Conservation (phyloP, 2,888 invertebrate species). For the Meghimatium bilineatum region DNA sequence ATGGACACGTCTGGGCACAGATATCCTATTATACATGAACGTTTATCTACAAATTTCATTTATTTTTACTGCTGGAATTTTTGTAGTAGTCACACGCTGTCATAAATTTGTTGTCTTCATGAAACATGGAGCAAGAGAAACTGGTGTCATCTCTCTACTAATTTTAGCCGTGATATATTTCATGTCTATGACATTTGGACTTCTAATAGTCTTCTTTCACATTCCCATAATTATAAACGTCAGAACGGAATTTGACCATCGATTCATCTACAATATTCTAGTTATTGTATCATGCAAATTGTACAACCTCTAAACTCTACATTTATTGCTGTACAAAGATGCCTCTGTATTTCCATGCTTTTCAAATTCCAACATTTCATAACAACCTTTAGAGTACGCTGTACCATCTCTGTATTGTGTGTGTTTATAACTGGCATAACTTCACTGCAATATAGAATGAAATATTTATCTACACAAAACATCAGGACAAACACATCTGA, state of each 20-base stretch:
- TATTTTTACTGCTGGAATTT: not conserved
- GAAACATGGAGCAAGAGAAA: not conserved
- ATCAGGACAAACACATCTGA: not conserved
- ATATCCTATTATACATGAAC: not conserved
- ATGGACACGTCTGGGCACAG: not conserved
- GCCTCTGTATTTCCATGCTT: not conserved
- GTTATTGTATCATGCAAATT: not conserved
- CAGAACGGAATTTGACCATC: not conserved
- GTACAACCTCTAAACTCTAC: not conserved
- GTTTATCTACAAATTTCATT: not conserved
- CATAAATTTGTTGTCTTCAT: not conserved
- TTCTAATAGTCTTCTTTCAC: not conserved
- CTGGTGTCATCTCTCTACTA: not conserved
- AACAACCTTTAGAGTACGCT: not conserved
- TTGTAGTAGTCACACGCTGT: not conserved
- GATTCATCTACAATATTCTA: not conserved
- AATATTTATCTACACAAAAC: not conserved
- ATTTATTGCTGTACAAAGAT: not conserved
- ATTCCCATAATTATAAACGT: not conserved
- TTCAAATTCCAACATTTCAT: not conserved
- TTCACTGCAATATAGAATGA: not conserved
- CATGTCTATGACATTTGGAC: not conserved
- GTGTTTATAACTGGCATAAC: not conserved
- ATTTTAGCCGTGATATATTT: not conserved
- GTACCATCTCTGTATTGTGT: not conserved